Evolutionary conservation across 1,140 invertebrate species (phyloP).

Genomic region (Gryllus bimaculatus): DNA sequence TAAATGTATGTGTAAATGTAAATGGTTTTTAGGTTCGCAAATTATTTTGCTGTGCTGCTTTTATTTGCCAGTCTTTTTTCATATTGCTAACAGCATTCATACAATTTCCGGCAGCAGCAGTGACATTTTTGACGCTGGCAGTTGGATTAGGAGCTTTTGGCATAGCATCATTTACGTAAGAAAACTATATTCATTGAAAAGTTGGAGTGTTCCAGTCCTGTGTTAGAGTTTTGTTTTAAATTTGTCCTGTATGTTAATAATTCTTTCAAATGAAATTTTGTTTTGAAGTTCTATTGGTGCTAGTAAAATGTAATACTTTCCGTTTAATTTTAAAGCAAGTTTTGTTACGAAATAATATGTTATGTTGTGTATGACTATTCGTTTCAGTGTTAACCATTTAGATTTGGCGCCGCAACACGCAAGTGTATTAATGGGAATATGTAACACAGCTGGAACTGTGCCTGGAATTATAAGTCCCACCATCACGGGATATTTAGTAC

Average conservation of each 20-base stretch:
- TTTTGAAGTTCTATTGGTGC: too few species aligned
- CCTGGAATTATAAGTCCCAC: constrained; percentile 43
- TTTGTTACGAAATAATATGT: not conserved
- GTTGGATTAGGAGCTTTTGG: not conserved
- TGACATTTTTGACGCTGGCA: not conserved
- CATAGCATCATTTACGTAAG: not conserved
- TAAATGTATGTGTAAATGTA: too few species aligned
- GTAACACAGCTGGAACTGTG: constrained; percentile 44
- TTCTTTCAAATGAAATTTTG: too few species aligned
- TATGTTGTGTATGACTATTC: not conserved
- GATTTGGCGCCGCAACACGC: constrained; percentile 40
- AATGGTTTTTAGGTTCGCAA: not conserved
- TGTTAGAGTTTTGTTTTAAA: too few species aligned
- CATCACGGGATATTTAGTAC: constrained; percentile 37
- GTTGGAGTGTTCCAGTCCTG: too few species aligned
- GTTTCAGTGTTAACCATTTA: constrained; percentile 42
- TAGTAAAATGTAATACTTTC: not conserved
- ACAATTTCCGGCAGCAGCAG: not conserved
- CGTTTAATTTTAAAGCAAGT: not conserved
- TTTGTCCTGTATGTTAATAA: too few species aligned
- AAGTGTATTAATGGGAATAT: constrained; percentile 40
- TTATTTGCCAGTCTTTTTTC: not conserved
- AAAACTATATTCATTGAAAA: not conserved
- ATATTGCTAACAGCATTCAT: not conserved
- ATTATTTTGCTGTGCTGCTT: not conserved